A percentile compares a stretch with the other conserved stretches of the same genome.
These are phyloP conservation scores for Orthosia gracilis DNA, from an alignment of 2,888 invertebrate genomes.

Conservation along the genomic window DNA sequence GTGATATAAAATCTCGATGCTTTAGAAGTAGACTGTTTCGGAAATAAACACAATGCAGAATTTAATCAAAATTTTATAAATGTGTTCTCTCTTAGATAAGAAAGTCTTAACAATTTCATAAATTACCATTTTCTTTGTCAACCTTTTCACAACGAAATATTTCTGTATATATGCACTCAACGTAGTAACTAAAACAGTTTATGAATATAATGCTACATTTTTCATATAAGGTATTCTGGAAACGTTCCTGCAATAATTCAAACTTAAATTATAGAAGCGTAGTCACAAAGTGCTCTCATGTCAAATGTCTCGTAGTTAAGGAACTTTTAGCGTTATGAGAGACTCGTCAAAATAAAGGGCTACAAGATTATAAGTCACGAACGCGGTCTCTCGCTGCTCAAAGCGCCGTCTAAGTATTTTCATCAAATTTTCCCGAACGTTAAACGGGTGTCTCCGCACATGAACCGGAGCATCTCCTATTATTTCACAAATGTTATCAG, in stretches of 20 bases:
- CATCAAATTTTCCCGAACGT: slow-evolving; percentile 76
- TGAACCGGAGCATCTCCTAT: slow-evolving; percentile 82
- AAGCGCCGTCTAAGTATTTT: slow-evolving; percentile 74
- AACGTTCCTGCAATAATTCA: slow-evolving; percentile 47
- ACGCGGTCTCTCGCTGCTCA: slow-evolving; percentile 56
- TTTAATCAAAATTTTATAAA: background rate
- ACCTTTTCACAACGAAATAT: slow-evolving; percentile 7
- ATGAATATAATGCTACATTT: slow-evolving; percentile 32
- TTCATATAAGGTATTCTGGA: slow-evolving; percentile 29
- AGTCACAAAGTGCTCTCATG: slow-evolving; percentile 48
- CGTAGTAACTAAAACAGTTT: slow-evolving; percentile 36
- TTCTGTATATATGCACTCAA: slow-evolving; percentile 11
- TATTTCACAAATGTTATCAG: slow-evolving; percentile 87
- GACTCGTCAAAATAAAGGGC: slow-evolving; percentile 67
- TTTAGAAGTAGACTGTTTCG: background rate
- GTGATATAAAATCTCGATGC: background rate
- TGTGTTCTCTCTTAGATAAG: background rate
- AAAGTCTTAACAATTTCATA: slow-evolving; percentile 23
- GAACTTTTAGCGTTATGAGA: slow-evolving; percentile 62
- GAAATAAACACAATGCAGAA: background rate
- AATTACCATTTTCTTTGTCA: slow-evolving; percentile 34
- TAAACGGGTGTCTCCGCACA: slow-evolving; percentile 77
- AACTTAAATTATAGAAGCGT: slow-evolving; percentile 49
- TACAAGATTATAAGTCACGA: slow-evolving; percentile 68
- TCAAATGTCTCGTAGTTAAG: slow-evolving; percentile 53